These are phyloP conservation scores for Heliothis virescens DNA, from an alignment of 1,140 invertebrate genomes.

Conservation along the genomic window DNA sequence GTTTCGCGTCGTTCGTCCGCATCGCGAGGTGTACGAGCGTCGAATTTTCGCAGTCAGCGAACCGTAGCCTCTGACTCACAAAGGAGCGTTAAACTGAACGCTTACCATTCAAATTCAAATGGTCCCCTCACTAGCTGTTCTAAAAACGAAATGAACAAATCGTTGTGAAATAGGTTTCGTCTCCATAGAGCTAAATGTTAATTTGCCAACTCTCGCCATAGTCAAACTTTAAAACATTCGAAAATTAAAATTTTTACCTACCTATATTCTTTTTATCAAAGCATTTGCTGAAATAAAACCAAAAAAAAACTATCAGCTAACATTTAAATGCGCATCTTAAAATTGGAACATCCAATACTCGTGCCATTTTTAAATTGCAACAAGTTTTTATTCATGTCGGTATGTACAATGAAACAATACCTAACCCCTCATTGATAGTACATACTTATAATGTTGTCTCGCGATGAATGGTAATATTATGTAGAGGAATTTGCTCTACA, in stretches of 20 bases:
- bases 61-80: conserved; percentile 73
- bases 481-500: conserved; percentile 1
- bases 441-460: neutral
- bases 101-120: conserved; percentile 63
- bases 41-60: conserved; percentile 78
- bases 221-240: no score
- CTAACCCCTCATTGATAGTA: conserved; percentile 16
- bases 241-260: no score
- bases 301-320: no score
- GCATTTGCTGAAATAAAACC: no score
- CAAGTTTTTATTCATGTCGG: conserved; percentile 2
- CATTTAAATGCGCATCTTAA: neutral
- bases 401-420: conserved; percentile 33
- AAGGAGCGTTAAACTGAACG: conserved; percentile 67
- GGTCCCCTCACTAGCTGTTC: conserved; percentile 44
- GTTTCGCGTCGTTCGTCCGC: conserved; percentile 50
- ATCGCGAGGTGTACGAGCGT: conserved; percentile 52
- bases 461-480: conserved; percentile 24
- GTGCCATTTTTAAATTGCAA: neutral
- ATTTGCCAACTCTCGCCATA: no score
- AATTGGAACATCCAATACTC: neutral
- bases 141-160: conserved; percentile 45
- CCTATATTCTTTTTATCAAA: no score
- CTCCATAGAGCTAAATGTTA: neutral
- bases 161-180: neutral